Percentiles rank a stretch among this genome's conserved stretches.
phyloP scores from a whole-genome alignment of 2,113 vertebrate species.

The Alligator sinensis region DNA sequence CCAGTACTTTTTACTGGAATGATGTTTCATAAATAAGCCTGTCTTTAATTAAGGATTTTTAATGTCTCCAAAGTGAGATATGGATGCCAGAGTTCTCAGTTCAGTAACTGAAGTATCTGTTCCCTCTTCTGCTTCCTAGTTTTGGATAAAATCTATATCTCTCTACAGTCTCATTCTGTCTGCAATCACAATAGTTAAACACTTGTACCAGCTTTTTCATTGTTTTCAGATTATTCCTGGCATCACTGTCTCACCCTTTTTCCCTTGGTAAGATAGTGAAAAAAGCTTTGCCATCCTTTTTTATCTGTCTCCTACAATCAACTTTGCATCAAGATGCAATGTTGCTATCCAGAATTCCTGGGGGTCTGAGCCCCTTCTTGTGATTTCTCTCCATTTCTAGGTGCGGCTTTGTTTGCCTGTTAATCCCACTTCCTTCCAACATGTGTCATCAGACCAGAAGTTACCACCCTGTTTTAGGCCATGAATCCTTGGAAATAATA shows the following conservation, averaged over 20 bases:
- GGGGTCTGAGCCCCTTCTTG: not conserved
- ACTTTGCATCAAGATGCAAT: conserved; percentile 14
- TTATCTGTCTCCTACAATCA: not conserved
- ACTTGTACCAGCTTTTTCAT: not conserved
- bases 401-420: not conserved
- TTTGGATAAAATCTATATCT: fast-evolving
- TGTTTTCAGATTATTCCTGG: not conserved
- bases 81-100: not conserved
- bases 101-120: not conserved
- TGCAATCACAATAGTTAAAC: not conserved
- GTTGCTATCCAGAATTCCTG: conserved; percentile 12
- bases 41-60: not conserved
- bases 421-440: fast-evolving
- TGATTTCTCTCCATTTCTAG: not conserved
- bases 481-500: no score
- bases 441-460: not conserved
- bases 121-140: not conserved
- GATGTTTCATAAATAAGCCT: not conserved
- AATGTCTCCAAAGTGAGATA: not conserved
- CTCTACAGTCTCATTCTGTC: not conserved
- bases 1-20: no score
- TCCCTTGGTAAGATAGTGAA: conserved; percentile 44
- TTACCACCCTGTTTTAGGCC: no score
- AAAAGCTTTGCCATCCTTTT: conserved; percentile 24
- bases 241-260: conserved; percentile 46